Percentiles rank a stretch among this genome's conserved stretches.
Evolutionary conservation across 2,113 vertebrate species (phyloP).

Genomic region (Phoenicopterus ruber): DNA sequence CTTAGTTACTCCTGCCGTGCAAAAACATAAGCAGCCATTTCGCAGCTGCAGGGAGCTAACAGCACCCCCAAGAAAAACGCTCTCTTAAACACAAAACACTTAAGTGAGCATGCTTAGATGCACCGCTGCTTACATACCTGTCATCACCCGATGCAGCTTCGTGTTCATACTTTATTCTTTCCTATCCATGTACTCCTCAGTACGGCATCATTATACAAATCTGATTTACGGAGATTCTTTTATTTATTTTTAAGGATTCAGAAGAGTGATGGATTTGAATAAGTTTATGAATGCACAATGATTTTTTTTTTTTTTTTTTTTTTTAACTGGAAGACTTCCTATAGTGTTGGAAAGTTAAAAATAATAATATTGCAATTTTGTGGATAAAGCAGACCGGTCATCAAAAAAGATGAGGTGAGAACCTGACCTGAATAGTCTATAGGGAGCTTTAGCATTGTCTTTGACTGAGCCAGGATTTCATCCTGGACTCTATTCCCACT

Average conservation of each 20-base stretch:
- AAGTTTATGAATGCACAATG: neutral
- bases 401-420: neutral
- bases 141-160: neutral
- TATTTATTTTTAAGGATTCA: neutral
- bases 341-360: neutral
- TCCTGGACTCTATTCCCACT: neutral
- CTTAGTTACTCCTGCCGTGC: neutral
- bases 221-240: neutral
- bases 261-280: neutral
- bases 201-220: accelerated
- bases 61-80: neutral
- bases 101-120: neutral
- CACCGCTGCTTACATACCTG: neutral
- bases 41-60: neutral
- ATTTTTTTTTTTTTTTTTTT: neutral
- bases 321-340: neutral
- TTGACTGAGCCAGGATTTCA: constrained; percentile 5
- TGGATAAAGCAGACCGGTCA: neutral
- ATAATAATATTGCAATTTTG: neutral
- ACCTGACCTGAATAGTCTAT: neutral
- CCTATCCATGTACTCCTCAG: neutral
- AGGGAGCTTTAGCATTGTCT: neutral
- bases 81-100: neutral
- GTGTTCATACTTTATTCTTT: neutral
- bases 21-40: neutral